A percentile compares a stretch with the other conserved stretches of the same genome.
These are phyloP conservation scores for Candoia aspera DNA, from an alignment of 2,113 vertebrate genomes.

Conservation along the genomic window DNA sequence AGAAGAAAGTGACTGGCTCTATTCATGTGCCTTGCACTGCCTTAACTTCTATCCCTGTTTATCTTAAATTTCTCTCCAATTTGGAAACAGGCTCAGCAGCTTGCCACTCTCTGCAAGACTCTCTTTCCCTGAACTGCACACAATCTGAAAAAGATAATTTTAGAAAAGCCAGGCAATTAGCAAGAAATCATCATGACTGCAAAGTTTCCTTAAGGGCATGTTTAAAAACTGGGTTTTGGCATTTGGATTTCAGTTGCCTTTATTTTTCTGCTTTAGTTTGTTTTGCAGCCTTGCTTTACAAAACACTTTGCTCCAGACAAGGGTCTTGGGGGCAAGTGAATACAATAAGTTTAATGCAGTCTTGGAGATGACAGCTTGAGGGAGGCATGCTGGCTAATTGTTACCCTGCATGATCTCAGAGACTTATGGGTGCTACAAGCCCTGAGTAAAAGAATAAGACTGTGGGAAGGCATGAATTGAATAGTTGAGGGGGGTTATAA, in stretches of 20 bases:
- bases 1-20: background rate
- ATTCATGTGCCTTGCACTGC: slow-evolving; percentile 5
- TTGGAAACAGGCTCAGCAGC: slow-evolving; percentile 13
- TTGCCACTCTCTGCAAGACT: slow-evolving; percentile 5
- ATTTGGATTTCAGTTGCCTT: background rate
- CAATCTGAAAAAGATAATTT: slow-evolving; percentile 37
- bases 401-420: background rate
- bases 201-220: background rate
- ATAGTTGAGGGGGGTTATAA: background rate
- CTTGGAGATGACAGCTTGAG: background rate
- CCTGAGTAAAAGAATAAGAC: background rate
- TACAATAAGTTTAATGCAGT: background rate
- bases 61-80: slow-evolving; percentile 22
- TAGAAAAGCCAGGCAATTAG: slow-evolving; percentile 28
- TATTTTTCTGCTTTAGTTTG: background rate
- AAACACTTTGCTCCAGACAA: background rate
- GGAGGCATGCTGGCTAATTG: background rate
- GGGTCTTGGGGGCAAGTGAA: background rate
- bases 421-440: background rate
- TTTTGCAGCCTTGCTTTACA: background rate
- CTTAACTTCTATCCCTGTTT: slow-evolving; percentile 21
- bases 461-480: background rate
- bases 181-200: slow-evolving; percentile 12
- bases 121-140: slow-evolving; percentile 2
- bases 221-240: background rate